These are phyloP conservation scores for Tyrophagus putrescentiae DNA, from an alignment of 1,140 invertebrate species.

Conservation along the genomic window DNA sequence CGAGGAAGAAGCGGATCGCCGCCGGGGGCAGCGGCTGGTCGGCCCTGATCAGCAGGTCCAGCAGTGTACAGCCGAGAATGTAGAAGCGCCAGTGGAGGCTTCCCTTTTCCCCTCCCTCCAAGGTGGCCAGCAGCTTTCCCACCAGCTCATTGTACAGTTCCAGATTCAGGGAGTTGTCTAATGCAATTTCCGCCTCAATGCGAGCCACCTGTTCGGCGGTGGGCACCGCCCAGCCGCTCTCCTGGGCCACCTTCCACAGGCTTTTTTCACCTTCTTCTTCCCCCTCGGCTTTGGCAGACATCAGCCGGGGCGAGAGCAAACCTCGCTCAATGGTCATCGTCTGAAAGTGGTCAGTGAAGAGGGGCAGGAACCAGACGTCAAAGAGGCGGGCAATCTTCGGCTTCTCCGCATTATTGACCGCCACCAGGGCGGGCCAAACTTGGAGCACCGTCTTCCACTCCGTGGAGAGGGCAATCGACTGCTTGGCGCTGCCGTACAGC, in stretches of 20 bases:
- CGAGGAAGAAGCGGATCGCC: constrained; percentile 50
- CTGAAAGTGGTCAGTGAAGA: constrained; percentile 32
- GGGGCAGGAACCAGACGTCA: constrained; percentile 39
- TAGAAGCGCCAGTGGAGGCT: constrained; percentile 60
- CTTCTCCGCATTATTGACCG: constrained; percentile 60
- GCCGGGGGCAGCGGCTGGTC: constrained; percentile 47
- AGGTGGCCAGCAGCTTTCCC: constrained; percentile 44
- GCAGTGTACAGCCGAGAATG: constrained; percentile 53
- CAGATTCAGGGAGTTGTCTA: constrained; percentile 37
- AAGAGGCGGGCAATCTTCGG: constrained; percentile 58
- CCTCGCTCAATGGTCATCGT: not conserved
- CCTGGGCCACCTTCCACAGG: not conserved
- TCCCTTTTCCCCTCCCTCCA: constrained; percentile 52
- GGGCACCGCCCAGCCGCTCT: not conserved
- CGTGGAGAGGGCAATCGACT: constrained; percentile 47
- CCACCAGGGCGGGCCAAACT: constrained; percentile 53
- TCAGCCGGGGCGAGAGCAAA: not conserved
- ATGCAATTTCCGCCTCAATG: constrained; percentile 15
- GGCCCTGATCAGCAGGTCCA: constrained; percentile 51
- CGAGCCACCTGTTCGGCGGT: not conserved
- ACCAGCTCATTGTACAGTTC: constrained; percentile 46
- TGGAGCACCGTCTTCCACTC: constrained; percentile 54
- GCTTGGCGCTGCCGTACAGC: constrained; percentile 47
- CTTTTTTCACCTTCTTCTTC: too few relatives aligned
- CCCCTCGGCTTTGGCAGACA: too few relatives aligned